A percentile compares a stretch with the other conserved stretches of the same genome.
phyloP scores from a whole-genome alignment of 2,797 vertebrate species.

The Acrossocheilus fasciatus region DNA sequence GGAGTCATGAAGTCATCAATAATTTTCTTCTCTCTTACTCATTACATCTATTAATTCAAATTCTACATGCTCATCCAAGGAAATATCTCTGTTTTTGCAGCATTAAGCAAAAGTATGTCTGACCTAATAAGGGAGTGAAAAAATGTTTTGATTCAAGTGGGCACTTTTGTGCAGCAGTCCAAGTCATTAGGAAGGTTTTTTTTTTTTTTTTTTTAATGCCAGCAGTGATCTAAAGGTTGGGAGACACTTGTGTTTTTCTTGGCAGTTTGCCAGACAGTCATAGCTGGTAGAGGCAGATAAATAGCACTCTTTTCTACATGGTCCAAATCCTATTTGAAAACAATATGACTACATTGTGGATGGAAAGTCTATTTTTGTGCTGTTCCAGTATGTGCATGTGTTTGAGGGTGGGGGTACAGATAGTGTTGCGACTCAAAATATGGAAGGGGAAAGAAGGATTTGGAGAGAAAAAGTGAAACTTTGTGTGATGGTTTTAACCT shows the following conservation, averaged over 20 bases:
- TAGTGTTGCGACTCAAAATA: background rate
- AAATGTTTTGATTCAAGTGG: background rate
- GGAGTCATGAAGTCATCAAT: background rate
- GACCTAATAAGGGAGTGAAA: background rate
- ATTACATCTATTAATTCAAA: background rate
- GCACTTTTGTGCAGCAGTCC: background rate
- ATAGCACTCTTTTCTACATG: background rate
- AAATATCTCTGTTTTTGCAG: background rate
- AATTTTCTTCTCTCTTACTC: background rate
- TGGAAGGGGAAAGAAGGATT: background rate
- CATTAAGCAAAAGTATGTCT: background rate
- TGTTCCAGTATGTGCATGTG: background rate
- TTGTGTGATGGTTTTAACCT: background rate
- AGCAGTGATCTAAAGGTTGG: background rate
- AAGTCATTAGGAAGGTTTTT: background rate
- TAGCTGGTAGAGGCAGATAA: slow-evolving; percentile 5
- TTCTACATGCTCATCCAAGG: background rate
- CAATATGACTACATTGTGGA: background rate
- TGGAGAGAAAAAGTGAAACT: background rate
- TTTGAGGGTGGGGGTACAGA: background rate
- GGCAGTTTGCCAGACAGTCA: background rate
- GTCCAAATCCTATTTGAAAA: slow-evolving; percentile 15
- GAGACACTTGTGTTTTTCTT: background rate
- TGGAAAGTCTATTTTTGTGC: background rate
- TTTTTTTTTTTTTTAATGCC: background rate